Evolutionary conservation across 2,888 invertebrate genomes (phyloP).

Genomic region (Diadegma fenestrale): DNA sequence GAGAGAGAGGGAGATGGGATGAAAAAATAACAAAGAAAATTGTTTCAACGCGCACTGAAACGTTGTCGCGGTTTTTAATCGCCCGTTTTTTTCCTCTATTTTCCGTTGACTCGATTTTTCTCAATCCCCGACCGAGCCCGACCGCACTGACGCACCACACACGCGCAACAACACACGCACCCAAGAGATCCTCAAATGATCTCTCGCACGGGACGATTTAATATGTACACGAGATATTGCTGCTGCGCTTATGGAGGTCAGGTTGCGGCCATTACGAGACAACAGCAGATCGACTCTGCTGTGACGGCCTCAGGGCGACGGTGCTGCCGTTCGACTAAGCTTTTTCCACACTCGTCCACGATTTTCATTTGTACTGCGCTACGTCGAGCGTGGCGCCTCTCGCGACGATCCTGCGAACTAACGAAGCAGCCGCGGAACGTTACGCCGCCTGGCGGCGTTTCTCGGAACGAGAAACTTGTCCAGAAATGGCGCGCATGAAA

Average conservation of each 20-base stretch:
- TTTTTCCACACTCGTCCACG: neutral
- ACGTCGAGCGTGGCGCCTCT: neutral
- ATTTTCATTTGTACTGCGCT: neutral
- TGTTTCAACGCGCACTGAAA: constrained; percentile 37
- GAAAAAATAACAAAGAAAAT: constrained; percentile 46
- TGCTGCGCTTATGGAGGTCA: constrained; percentile 73
- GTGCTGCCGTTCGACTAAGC: constrained; percentile 48
- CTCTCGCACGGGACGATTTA: constrained; percentile 52
- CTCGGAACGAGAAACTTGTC: neutral
- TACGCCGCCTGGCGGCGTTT: neutral
- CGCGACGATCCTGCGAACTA: neutral
- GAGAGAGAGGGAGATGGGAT: constrained; percentile 7
- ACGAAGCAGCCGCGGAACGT: neutral
- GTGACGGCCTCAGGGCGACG: constrained; percentile 37
- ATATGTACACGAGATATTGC: constrained; percentile 61
- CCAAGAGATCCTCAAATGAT: constrained; percentile 32
- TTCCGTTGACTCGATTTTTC: neutral
- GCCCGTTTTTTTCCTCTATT: constrained; percentile 1
- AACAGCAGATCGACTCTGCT: constrained; percentile 44
- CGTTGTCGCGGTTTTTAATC: constrained; percentile 15
- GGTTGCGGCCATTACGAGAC: constrained; percentile 79
- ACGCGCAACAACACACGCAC: constrained; percentile 13
- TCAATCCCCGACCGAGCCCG: constrained; percentile 1
- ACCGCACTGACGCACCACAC: constrained; percentile 20
- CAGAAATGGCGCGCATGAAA: neutral